Conservation (phyloP, 2,888 invertebrate genomes). For the Morinoia aosen region DNA sequence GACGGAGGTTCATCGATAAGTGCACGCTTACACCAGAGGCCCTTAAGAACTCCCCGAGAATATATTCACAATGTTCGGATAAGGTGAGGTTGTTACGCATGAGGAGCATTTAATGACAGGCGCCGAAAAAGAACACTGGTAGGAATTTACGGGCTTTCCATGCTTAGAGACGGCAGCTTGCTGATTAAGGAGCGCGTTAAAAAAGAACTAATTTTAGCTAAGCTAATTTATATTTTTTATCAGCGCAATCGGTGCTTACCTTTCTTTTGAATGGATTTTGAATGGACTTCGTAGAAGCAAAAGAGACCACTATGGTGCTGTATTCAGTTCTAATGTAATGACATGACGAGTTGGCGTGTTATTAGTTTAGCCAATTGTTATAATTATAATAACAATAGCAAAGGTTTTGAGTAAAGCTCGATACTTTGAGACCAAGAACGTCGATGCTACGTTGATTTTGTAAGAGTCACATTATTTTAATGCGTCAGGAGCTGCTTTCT, state of each 20-base stretch:
- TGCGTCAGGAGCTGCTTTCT: too few species aligned
- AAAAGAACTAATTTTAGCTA: background rate
- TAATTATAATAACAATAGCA: background rate
- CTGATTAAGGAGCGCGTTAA: background rate
- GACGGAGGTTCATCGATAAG: background rate
- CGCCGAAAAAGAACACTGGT: background rate
- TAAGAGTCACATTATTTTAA: too few species aligned
- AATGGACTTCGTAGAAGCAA: background rate
- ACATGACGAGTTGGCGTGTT: background rate
- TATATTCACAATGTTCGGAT: background rate
- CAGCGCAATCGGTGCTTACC: too few species aligned
- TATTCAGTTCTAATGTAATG: background rate
- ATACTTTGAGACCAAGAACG: too few species aligned
- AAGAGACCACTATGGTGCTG: background rate
- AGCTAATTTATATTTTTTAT: too few species aligned
- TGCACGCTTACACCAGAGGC: background rate
- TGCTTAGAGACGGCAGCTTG: background rate
- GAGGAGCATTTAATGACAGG: background rate
- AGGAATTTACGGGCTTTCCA: background rate
- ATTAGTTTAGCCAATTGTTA: background rate
- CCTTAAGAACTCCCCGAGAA: background rate
- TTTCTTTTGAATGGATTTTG: too few species aligned
- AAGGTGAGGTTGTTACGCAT: background rate
- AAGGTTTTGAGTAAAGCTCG: too few species aligned
- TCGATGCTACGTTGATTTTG: too few species aligned